Evolutionary conservation across 2,888 invertebrate genomes (phyloP).

Genomic region (Poecilobothrus nobilitatus): DNA sequence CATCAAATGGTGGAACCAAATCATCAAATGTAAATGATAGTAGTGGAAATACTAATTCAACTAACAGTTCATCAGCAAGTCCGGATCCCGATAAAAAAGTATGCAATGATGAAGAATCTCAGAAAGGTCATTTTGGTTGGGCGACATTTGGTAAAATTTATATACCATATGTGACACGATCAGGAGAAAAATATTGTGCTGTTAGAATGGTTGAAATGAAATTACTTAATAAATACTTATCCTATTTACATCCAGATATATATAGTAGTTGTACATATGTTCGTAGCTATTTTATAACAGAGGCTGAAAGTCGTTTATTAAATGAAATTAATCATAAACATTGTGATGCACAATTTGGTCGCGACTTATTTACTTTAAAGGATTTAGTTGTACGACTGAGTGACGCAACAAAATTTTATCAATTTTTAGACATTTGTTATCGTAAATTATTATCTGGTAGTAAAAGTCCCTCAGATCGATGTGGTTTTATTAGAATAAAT

Average conservation of each 20-base stretch:
- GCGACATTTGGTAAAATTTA: slow-evolving; percentile 73
- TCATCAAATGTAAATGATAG: slow-evolving; percentile 22
- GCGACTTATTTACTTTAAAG: slow-evolving; percentile 76
- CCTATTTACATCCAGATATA: slow-evolving; percentile 79
- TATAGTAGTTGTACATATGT: slow-evolving; percentile 87
- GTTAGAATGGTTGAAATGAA: slow-evolving; percentile 90
- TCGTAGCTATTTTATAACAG: slow-evolving; percentile 86
- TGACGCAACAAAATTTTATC: slow-evolving; percentile 85
- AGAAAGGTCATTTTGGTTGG: slow-evolving; percentile 84
- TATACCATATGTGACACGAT: slow-evolving; percentile 82
- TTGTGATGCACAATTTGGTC: slow-evolving; percentile 83
- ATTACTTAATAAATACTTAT: slow-evolving; percentile 78
- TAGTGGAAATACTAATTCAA: slow-evolving; percentile 11
- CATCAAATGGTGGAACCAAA: slow-evolving; percentile 13
- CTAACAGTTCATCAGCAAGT: slow-evolving; percentile 35
- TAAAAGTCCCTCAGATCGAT: slow-evolving; percentile 64
- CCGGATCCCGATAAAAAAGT: slow-evolving; percentile 30
- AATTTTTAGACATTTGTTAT: slow-evolving; percentile 82
- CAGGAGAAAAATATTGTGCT: slow-evolving; percentile 80
- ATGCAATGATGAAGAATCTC: slow-evolving; percentile 61
- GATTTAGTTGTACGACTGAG: slow-evolving; percentile 81
- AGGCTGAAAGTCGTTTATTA: slow-evolving; percentile 77
- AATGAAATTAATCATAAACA: slow-evolving; percentile 90
- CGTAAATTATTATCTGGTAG: slow-evolving; percentile 66
- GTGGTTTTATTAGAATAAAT: slow-evolving; percentile 86